Evolutionary conservation across 92 coral and sea anemone genomes (phyloP).

Genomic region (Paragorgia papillata): DNA sequence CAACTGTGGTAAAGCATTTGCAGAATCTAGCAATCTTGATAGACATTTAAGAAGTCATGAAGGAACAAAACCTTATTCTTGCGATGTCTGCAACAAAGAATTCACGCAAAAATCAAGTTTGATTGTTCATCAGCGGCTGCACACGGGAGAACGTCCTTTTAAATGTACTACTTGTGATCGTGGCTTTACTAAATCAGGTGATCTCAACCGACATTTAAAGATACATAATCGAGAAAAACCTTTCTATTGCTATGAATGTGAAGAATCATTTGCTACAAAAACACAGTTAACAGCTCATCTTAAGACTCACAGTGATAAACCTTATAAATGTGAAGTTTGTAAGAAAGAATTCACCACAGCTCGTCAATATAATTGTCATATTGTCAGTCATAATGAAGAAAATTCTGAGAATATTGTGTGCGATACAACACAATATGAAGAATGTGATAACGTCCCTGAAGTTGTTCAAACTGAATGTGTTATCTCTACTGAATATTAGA

Average conservation of each 20-base stretch:
- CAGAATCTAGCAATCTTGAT: slow-evolving; percentile 37
- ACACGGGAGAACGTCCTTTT: slow-evolving; percentile 42
- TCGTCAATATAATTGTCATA: slow-evolving; percentile 33
- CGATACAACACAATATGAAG: slow-evolving; percentile 16
- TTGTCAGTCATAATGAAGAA: slow-evolving; percentile 4
- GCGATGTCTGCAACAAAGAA: slow-evolving; percentile 38
- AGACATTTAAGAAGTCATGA: slow-evolving; percentile 41
- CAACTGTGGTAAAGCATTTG: slow-evolving; percentile 28
- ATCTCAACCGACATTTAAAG: slow-evolving; percentile 27
- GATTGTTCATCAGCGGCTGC: slow-evolving; percentile 29
- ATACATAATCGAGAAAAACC: slow-evolving; percentile 37
- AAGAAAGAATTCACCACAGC: slow-evolving; percentile 25
- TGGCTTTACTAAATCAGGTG: slow-evolving; percentile 37
- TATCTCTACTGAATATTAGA: slow-evolving; percentile 21
- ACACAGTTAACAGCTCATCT: slow-evolving; percentile 36
- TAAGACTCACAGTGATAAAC: slow-evolving; percentile 38
- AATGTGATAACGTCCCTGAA: slow-evolving; percentile 20
- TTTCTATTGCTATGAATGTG: slow-evolving; percentile 41
- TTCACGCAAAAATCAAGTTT: slow-evolving; percentile 40
- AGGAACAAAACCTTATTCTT: slow-evolving; percentile 31
- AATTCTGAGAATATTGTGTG: slow-evolving; percentile 16
- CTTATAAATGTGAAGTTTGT: slow-evolving; percentile 28
- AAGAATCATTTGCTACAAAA: slow-evolving; percentile 20
- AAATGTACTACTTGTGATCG: slow-evolving; percentile 31
- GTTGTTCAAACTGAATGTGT: slow-evolving; percentile 41